Conservation (phyloP, 2,888 invertebrate species). For the Catocala fraxini region DNA sequence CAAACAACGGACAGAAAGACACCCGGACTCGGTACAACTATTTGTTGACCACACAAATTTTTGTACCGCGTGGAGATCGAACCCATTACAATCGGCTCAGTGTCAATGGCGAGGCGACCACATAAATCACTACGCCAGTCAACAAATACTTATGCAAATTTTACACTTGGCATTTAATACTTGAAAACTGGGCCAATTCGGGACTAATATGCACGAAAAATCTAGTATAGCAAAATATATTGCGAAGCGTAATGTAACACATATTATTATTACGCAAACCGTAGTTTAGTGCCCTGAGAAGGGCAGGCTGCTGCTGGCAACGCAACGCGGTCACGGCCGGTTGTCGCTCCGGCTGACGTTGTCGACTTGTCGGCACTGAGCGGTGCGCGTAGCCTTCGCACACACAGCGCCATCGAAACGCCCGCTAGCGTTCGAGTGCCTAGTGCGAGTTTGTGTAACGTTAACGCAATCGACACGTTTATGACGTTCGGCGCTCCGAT, state of each 20-base stretch:
- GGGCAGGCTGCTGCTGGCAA: slow-evolving; percentile 57
- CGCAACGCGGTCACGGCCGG: slow-evolving; percentile 80
- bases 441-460: background rate
- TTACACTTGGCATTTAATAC: slow-evolving; percentile 6
- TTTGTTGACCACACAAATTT: too few species aligned
- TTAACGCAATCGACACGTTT: too few species aligned
- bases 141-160: background rate
- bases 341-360: slow-evolving; percentile 66
- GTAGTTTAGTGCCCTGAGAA: slow-evolving; percentile 57
- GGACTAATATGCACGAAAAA: slow-evolving; percentile 22
- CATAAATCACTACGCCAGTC: too few species aligned
- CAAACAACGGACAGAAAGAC: too few species aligned
- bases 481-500: too few species aligned
- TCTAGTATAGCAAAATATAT: slow-evolving; percentile 20
- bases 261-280: slow-evolving; percentile 59
- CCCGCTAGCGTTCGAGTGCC: background rate
- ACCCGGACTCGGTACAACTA: too few species aligned
- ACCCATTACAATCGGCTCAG: too few species aligned
- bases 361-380: slow-evolving; percentile 37
- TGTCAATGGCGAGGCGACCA: too few species aligned
- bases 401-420: slow-evolving; percentile 15
- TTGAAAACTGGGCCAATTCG: slow-evolving; percentile 19
- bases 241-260: slow-evolving; percentile 40
- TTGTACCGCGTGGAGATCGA: too few species aligned
- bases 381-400: slow-evolving; percentile 24